Evolutionary conservation across 2,888 invertebrate genomes (phyloP), one percentile per base, ranked within the genome.

Genomic region (Andrena bucephala): DNA sequence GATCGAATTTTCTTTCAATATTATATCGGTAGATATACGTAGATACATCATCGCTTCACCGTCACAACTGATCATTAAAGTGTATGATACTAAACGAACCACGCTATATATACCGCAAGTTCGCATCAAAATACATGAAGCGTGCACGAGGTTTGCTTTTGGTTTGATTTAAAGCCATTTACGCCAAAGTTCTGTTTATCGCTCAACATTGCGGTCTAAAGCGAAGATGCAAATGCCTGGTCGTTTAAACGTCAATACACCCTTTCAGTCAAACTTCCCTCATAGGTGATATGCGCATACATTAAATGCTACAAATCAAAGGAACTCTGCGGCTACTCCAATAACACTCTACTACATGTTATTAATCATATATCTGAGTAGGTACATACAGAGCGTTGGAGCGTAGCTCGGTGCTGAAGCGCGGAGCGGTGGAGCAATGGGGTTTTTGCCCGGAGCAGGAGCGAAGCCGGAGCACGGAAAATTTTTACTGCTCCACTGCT

Each of bases 1-100:
- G 36, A 29, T 50, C 63, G 13, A 69, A 48, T 36, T 59, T 50
- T 5, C 16, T n/a, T 63, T 79, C 36, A 52, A 79, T 59, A 29
- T 29, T 13, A 8, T 63, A 50, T 27, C 13, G 10, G 16, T 20
- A 27, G 29, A 69, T 69, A 36, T 54, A n/a, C 50, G 29, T 63
- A 16, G n/a, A 24, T 62, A 42, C 16, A 42, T 13, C 54, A 48
- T 31, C 20, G 71, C 16, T 16, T 57, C 31, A 7, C 27, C 20
- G 27, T 20, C 29, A 59, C 48, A 31, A 7, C 3, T 54, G 60
- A 27, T 29, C 27, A 16, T 57, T 50, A 20, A 59, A 66, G 5
- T 67, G 33, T 52, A 52, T 68, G 42, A 59, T 27, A 65, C 33
- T 57, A 57, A 42, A 65, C 13, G 36, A 42, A 29, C 7, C 20